Evolutionary conservation across 2,797 vertebrate genomes (phyloP).

Genomic region (Aphelocoma californica): DNA sequence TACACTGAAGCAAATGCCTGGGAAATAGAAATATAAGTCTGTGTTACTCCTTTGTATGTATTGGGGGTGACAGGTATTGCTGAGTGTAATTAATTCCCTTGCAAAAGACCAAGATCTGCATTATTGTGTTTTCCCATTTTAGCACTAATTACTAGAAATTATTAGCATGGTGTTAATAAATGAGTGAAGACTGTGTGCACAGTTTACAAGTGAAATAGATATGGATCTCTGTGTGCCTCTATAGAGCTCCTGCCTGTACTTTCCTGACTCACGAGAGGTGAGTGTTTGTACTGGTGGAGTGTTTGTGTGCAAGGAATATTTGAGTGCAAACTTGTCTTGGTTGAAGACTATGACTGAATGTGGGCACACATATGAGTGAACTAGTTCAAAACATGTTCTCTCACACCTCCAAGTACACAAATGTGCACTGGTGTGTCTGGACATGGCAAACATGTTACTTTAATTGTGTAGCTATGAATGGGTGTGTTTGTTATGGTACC

Average conservation of each 20-base stretch:
- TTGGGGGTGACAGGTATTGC: slow-evolving; percentile 30
- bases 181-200: background rate
- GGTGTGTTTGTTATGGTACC: background rate
- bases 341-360: accelerated
- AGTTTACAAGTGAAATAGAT: background rate
- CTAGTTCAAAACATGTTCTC: background rate
- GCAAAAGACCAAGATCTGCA: slow-evolving; percentile 5
- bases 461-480: background rate
- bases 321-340: background rate
- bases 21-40: slow-evolving; percentile 2
- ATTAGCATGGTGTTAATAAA: slow-evolving; percentile 55
- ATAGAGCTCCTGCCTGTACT: background rate
- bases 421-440: background rate
- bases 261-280: background rate
- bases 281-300: background rate
- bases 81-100: slow-evolving; percentile 59
- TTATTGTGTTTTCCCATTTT: slow-evolving; percentile 30
- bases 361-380: background rate
- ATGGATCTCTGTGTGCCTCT: background rate
- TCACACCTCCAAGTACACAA: background rate
- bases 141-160: slow-evolving; percentile 52
- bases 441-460: background rate
- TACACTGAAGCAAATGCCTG: slow-evolving; percentile 40
- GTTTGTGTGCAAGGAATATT: background rate
- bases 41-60: slow-evolving; percentile 44